Conservation (phyloP, 2,113 vertebrate species). For the Antechinus stuartii region DNA sequence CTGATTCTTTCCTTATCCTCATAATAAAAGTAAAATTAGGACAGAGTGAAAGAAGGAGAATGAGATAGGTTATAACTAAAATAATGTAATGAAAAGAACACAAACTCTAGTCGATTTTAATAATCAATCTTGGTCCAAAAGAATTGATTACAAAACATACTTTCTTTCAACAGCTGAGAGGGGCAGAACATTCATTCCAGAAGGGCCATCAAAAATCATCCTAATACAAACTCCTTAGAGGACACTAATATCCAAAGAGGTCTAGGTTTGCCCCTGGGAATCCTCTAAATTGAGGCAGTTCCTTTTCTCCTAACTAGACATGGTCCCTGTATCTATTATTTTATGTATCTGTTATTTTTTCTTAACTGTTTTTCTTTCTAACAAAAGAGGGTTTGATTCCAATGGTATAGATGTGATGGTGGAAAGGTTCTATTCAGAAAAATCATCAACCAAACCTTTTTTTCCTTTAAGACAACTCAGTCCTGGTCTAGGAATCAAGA, state of each 20-base stretch:
- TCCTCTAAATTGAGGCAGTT: neutral
- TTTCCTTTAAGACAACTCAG: neutral
- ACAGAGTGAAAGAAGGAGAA: neutral
- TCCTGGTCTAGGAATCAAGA: neutral
- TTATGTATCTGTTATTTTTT: neutral
- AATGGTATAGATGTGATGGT: neutral
- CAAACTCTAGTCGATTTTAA: neutral
- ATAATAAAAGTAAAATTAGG: neutral
- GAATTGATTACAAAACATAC: neutral
- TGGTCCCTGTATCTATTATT: neutral
- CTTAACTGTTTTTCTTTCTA: neutral
- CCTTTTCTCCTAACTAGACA: neutral
- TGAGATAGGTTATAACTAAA: neutral
- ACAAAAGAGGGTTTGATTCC: neutral
- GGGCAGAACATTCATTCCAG: neutral
- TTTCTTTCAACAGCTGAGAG: neutral
- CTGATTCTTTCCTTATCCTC: neutral
- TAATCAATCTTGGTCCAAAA: neutral
- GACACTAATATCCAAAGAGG: neutral
- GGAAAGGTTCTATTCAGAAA: neutral
- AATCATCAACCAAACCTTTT: neutral
- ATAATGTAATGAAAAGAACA: neutral
- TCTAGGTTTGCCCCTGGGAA: neutral
- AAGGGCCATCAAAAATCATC: neutral
- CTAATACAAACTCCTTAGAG: neutral